Evolutionary conservation across 1,140 invertebrate genomes (phyloP), one percentile per base, ranked within the genome.

Genomic region (Danaus melanippus): DNA sequence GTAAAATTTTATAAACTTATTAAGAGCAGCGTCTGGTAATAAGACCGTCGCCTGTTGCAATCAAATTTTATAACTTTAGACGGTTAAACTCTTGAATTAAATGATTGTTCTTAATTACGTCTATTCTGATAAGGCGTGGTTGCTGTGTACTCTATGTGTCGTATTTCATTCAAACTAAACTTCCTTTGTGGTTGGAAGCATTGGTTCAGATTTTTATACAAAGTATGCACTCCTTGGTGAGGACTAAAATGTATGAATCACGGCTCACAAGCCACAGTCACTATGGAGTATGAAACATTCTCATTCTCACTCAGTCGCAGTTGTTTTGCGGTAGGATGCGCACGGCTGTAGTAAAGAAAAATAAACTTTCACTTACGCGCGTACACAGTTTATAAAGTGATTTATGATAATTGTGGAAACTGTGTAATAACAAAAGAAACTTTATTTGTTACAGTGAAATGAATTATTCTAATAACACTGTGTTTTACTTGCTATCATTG

Each of bases 281-380:
- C 46, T 42, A 12, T 32, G 50, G 10, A 11, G 52, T 47, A 51
- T 45, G 41, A 8, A 51, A 11, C 44, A 53, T 41, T 54, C 11
- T 50, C 21, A 56, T 3, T 15, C 15, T 1, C 3, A 15, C 46
- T 67, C 60, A 60, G 64, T 66, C 56, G 49, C 43, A 47, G 53
- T 58, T 49, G 56, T 32, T 42, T 44, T 46, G 46, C 56, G 43
- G 43, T 43, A 44, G 42, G 45, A 10, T 56, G n/a, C 43, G 43
- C 46, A 60, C 61, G 58, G 50, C 17, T 49, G 11, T 17, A 8
- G 10, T 9, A 15, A 21, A n/a, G 39, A 32, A 12, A 12, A 41
- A 12, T 46, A 49, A 54, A 64, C 59, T 69, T 67, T 69, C 60
- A 47, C 59, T 67, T 64, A 52, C 56, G 44, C 56, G 62, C 56